A percentile compares a stretch with the other conserved stretches of the same genome.
Conservation (phyloP, 2,113 vertebrate genomes). For the Ascaphus truei region DNA sequence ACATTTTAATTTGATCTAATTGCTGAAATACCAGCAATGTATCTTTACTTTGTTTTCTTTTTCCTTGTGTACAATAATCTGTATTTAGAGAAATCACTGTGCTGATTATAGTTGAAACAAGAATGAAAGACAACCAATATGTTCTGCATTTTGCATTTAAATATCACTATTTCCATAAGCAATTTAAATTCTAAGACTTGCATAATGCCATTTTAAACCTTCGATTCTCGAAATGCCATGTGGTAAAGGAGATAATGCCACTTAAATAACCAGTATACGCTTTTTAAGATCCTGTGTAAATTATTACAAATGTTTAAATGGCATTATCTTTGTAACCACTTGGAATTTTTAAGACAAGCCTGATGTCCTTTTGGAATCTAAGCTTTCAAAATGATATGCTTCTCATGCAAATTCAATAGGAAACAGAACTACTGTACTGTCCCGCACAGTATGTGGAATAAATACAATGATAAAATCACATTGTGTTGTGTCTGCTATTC, state of each 20-base stretch:
- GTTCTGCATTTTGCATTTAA: neutral
- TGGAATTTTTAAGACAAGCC: conserved; percentile 6
- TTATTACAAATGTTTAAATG: conserved; percentile 2
- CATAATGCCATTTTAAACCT: neutral
- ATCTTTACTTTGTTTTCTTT: too few relatives aligned
- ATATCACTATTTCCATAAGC: neutral
- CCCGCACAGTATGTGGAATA: neutral
- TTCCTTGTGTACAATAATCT: too few relatives aligned
- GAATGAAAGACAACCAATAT: too few relatives aligned
- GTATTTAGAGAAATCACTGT: too few relatives aligned
- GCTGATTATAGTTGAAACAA: too few relatives aligned
- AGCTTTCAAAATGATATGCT: conserved; percentile 8
- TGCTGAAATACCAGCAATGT: too few relatives aligned
- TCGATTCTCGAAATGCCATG: conserved; percentile 5
- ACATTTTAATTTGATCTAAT: too few relatives aligned
- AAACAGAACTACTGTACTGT: neutral
- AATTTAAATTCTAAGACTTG: conserved; percentile 1
- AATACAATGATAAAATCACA: neutral
- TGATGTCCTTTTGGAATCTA: conserved; percentile 14
- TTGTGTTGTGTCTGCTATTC: conserved; percentile 12
- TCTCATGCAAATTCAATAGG: conserved; percentile 23
- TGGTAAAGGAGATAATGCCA: conserved; percentile 26
- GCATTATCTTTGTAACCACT: conserved; percentile 20
- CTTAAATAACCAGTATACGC: conserved; percentile 8
- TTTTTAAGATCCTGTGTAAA: conserved; percentile 5